phyloP scores from a whole-genome alignment of 2,888 invertebrate genomes.

The Merodon equestris region DNA sequence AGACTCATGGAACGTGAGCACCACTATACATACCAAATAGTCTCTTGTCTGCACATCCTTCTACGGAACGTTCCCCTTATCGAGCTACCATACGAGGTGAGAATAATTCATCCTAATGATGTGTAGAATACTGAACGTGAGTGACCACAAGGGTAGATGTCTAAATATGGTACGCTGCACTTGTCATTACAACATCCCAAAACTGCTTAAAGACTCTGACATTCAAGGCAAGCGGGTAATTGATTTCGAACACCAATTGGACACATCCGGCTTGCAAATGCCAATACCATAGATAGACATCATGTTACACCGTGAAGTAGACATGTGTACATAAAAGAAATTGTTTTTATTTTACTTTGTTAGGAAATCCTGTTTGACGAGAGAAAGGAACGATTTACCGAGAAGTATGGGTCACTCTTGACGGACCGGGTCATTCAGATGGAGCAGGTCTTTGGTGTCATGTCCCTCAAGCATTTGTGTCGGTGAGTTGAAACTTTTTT shows the following conservation, averaged over 20 bases:
- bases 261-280: not conserved
- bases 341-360: constrained; percentile 20
- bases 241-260: no score
- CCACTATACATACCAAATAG: constrained; percentile 85
- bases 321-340: constrained; percentile 25
- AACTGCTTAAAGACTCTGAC: not conserved
- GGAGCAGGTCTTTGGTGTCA: constrained; percentile 78
- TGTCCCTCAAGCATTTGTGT: constrained; percentile 87
- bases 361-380: constrained; percentile 45
- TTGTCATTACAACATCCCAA: not conserved
- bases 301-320: not conserved
- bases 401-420: constrained; percentile 76
- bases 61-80: constrained; percentile 83
- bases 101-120: constrained; percentile 59
- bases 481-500: no score
- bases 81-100: constrained; percentile 79
- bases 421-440: constrained; percentile 76
- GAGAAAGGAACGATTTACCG: constrained; percentile 76
- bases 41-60: constrained; percentile 84
- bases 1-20: constrained; percentile 82
- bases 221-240: not conserved
- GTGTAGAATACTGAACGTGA: constrained; percentile 16
- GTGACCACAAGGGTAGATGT: constrained; percentile 2
- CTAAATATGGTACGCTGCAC: not conserved
- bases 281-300: constrained; percentile 10